Base-by-base conservation (phyloP, 2,888 invertebrate genomes). In the Plagodis pulveraria region DNA sequence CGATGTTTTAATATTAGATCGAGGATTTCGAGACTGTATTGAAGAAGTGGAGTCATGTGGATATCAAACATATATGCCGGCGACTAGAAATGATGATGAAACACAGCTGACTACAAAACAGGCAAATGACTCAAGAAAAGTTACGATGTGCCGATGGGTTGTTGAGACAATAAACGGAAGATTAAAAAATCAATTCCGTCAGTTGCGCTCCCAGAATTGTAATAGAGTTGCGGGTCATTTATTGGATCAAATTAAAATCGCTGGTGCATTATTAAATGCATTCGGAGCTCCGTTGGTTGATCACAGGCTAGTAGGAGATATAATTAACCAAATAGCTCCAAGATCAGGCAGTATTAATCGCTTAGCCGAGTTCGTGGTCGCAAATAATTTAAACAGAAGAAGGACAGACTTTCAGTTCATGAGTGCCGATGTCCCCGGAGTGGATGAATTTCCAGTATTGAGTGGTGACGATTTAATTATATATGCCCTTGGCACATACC, bases 191-290 rank as follows among this genome's bases (percentile, higher is more conserved):
- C 43, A 43, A 12, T 43, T 43, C 43, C 12, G 12, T 5, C 7
- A 43, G 11, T 40, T 50, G 10, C 35, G 11, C 44, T 54, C 41
- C 7, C 46, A 58, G 54, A 60, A 5, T 12, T 43, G n/a, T 12
- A 43, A 43, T 8, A 43, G 12, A 43, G 43, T 12, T 6, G 43
- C 43, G 6, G 12, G 12, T 6, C 43, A 43, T 43, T 43, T 43
- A 5, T 43, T 43, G n/a, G 43, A 43, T 12, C 12, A 43, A 12
- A 43, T 43, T 6, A 43, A 12, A 43, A 11, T 43, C n/a, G 43
- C 43, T 5, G 22, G 45, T 45, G 40, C 40, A 40, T 7, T 35
- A 35, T 7, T 35, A 35, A 35, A 35, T 7, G 35, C 35, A 35
- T 35, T 35, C 8, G 9, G 9, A 34, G n/a, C 8, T 34, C 34